Evolutionary conservation across 2,797 vertebrate genomes (phyloP).

Genomic region (Aplochiton taeniatus): DNA sequence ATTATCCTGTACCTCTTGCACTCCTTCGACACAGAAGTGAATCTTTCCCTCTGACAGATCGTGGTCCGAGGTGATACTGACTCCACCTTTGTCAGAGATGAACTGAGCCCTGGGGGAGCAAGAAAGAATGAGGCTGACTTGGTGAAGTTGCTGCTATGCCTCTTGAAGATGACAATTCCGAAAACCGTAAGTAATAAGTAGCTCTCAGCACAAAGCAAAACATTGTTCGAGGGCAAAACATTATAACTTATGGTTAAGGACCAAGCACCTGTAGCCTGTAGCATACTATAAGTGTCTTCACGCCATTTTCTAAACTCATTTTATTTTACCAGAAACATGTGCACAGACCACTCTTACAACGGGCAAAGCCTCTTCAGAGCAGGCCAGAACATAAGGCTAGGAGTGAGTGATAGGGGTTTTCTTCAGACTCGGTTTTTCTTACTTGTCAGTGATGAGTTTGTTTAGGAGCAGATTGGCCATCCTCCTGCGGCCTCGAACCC

Average conservation of each 20-base stretch:
- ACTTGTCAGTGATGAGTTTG: constrained; percentile 61
- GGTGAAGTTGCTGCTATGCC: background rate
- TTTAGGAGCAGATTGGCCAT: constrained; percentile 55
- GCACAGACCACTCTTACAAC: too few relatives aligned
- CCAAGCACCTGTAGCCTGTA: too few relatives aligned
- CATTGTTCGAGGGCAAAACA: too few relatives aligned
- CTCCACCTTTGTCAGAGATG: constrained; percentile 72
- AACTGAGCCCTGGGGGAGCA: constrained; percentile 69
- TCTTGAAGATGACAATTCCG: too few relatives aligned
- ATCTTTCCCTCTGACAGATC: constrained; percentile 62
- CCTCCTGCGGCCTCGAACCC: constrained; percentile 53
- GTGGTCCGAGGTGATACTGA: constrained; percentile 67
- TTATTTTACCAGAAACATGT: too few relatives aligned
- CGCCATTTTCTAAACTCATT: too few relatives aligned
- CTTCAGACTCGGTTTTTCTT: background rate
- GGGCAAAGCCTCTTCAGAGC: background rate
- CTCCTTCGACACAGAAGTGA: constrained; percentile 31
- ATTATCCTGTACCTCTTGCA: constrained; percentile 45
- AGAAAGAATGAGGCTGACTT: background rate
- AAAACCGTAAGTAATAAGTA: too few relatives aligned
- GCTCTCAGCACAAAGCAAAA: too few relatives aligned
- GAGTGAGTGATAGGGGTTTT: too few relatives aligned
- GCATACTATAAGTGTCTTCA: too few relatives aligned
- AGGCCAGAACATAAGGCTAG: background rate
- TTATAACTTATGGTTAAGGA: too few relatives aligned